Conservation (phyloP, 2,888 invertebrate genomes). For the Andrena haemorrhoa region DNA sequence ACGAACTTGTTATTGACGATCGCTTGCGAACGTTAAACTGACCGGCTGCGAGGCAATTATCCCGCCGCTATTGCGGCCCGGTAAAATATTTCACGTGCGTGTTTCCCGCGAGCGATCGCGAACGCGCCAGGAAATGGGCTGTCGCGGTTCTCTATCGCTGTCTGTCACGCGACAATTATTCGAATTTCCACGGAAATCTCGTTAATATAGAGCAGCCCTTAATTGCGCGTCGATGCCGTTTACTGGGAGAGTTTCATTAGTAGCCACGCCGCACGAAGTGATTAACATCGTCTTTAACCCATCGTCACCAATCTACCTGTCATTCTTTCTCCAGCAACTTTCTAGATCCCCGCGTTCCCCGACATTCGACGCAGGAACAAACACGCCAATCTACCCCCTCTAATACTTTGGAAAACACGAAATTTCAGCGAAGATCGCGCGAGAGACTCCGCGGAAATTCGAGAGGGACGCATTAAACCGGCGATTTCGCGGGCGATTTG, state of each 20-base stretch:
- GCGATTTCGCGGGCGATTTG: conserved; percentile 45
- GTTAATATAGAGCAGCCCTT: neutral
- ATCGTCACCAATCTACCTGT: too few relatives aligned
- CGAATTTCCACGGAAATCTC: conserved; percentile 15
- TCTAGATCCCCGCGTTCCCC: too few relatives aligned
- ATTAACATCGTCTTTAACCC: too few relatives aligned
- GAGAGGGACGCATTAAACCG: conserved; percentile 23
- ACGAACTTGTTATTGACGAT: conserved; percentile 70
- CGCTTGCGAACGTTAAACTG: conserved; percentile 71
- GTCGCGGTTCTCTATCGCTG: conserved; percentile 22
- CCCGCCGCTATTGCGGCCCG: conserved; percentile 44
- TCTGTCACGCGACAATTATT: conserved; percentile 42
- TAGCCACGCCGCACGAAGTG: too few relatives aligned
- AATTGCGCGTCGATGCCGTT: conserved; percentile 6
- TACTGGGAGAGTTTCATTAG: neutral
- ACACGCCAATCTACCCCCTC: too few relatives aligned
- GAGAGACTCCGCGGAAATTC: conserved; percentile 13
- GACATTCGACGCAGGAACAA: too few relatives aligned
- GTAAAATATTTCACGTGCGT: conserved; percentile 61
- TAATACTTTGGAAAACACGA: too few relatives aligned
- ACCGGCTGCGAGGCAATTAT: conserved; percentile 63
- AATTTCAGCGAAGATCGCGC: neutral
- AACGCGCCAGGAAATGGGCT: conserved; percentile 24
- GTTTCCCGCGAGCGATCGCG: conserved; percentile 17
- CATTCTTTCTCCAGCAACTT: too few relatives aligned